Evolutionary conservation across 2,797 vertebrate genomes (phyloP).

Genomic region (Danionella dracula): DNA sequence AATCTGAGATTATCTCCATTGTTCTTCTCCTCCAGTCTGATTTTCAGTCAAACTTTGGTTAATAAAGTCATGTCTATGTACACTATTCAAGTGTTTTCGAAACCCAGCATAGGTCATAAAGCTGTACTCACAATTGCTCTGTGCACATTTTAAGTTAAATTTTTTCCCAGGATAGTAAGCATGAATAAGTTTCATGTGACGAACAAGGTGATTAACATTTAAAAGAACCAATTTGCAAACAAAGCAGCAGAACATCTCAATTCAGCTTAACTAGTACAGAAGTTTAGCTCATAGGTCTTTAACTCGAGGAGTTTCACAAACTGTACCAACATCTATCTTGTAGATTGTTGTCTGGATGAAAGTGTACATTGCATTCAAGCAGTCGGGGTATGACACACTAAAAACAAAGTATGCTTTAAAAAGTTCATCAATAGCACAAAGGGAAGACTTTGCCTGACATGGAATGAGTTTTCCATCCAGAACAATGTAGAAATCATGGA

Average conservation of each 20-base stretch:
- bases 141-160: constrained; percentile 20
- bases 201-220: neutral
- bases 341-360: neutral
- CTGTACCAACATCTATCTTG: neutral
- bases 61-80: constrained; percentile 34
- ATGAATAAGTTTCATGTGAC: neutral
- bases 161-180: neutral
- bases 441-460: neutral
- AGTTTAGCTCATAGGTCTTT: neutral
- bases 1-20: neutral
- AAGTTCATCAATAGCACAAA: neutral
- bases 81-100: constrained; percentile 32
- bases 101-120: constrained; percentile 40
- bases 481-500: constrained; percentile 3
- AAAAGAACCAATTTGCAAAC: neutral
- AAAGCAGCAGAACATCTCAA: neutral
- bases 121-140: constrained; percentile 36
- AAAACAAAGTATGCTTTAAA: constrained; percentile 15
- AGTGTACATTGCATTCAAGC: neutral
- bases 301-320: neutral
- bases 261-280: neutral
- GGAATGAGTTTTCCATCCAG: neutral
- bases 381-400: neutral
- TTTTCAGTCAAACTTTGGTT: constrained; percentile 6
- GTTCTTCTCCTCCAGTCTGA: constrained; percentile 10